Percentiles rank a stretch among this genome's conserved stretches.
Evolutionary conservation across 2,797 vertebrate genomes (phyloP).

Genomic region (Hyperoplus lanceolatus): DNA sequence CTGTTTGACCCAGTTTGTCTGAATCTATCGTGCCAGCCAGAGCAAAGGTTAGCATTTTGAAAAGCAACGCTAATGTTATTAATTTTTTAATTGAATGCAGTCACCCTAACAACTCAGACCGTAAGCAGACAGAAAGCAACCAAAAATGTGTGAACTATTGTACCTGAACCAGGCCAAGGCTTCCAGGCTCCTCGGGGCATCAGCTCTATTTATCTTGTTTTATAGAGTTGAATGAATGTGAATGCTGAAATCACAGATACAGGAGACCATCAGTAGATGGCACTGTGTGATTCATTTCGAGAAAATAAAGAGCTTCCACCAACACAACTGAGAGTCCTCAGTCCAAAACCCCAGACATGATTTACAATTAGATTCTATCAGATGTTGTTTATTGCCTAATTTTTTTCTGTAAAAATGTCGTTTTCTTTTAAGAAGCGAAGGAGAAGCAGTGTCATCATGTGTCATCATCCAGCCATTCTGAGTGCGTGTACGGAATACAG

Average conservation of each 20-base stretch:
- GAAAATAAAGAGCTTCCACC: background rate
- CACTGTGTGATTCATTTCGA: conserved; percentile 58
- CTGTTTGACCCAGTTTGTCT: too few species aligned
- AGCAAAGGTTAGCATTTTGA: too few species aligned
- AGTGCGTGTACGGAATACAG: conserved; percentile 19
- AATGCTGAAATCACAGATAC: background rate
- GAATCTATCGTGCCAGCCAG: too few species aligned
- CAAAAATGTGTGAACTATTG: too few species aligned
- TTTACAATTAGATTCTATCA: background rate
- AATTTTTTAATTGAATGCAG: too few species aligned
- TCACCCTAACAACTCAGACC: too few species aligned
- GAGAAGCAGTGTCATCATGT: conserved; percentile 13
- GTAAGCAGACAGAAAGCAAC: too few species aligned
- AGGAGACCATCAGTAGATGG: conserved; percentile 62
- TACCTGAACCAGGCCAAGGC: conserved; percentile 9
- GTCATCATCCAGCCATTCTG: conserved; percentile 15
- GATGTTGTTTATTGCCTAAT: background rate
- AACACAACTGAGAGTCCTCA: background rate
- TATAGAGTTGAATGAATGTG: background rate
- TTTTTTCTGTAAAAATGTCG: background rate
- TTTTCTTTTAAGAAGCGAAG: background rate
- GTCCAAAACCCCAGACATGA: background rate
- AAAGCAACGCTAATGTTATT: too few species aligned
- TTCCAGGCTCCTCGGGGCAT: background rate
- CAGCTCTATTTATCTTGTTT: conserved; percentile 17